A percentile compares a stretch with the other conserved stretches of the same genome.
Conservation (phyloP, 2,888 invertebrate species). For the Drosophila rellima region DNA sequence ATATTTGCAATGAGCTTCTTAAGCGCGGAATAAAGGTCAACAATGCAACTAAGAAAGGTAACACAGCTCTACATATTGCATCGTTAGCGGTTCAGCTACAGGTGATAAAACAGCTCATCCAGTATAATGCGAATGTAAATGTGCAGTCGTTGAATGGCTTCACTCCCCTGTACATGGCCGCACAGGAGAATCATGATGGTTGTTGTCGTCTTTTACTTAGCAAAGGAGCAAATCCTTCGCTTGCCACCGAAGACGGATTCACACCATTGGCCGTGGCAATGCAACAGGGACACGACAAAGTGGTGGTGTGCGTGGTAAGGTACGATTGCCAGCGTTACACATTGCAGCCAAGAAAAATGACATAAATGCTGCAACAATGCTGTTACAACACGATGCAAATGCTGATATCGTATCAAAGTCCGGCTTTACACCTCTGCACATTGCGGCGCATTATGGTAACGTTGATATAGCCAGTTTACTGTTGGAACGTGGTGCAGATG, state of each 20-base stretch:
- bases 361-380: constrained; percentile 96
- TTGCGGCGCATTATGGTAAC: constrained; percentile 99
- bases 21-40: constrained; percentile 96
- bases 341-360: constrained; percentile 99
- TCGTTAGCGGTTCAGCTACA: constrained; percentile 98
- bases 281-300: constrained; percentile 99
- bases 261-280: constrained; percentile 99
- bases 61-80: constrained; percentile 98
- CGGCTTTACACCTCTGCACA: constrained; percentile 99
- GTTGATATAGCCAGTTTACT: constrained; percentile 96
- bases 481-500: constrained; percentile 96
- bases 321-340: constrained; percentile 97
- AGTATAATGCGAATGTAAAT: constrained; percentile 97
- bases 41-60: constrained; percentile 98
- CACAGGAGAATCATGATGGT: constrained; percentile 97
- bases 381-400: constrained; percentile 98
- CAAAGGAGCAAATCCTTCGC: constrained; percentile 97
- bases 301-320: constrained; percentile 98
- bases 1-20: constrained; percentile 96
- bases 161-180: constrained; percentile 99
- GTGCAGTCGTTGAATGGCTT: constrained; percentile 99
- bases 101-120: constrained; percentile 95
- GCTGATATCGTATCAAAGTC: constrained; percentile 98
- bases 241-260: constrained; percentile 99
- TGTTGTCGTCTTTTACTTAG: constrained; percentile 96